Percentiles rank a stretch among this genome's conserved stretches.
These are phyloP conservation scores for Scaptomyza polygonia DNA, from an alignment of 2,888 invertebrate species.

Conservation along the genomic window DNA sequence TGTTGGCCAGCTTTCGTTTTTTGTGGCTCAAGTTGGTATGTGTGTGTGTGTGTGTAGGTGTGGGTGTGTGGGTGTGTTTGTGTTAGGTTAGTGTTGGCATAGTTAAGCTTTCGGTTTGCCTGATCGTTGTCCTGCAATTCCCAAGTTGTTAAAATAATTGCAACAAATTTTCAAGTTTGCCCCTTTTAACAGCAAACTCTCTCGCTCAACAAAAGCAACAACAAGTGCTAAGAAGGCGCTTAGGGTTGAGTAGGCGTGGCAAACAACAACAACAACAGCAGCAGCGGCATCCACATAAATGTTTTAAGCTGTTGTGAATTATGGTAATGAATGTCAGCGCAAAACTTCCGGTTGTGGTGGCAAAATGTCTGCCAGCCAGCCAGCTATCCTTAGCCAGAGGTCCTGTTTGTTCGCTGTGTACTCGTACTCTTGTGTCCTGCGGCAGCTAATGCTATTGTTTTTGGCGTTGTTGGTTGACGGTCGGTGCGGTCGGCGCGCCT, in stretches of 20 bases:
- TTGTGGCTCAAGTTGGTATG: conserved; percentile 33
- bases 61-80: background rate
- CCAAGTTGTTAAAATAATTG: conserved; percentile 71
- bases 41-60: conserved; percentile 6
- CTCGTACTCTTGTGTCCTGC: conserved; percentile 5
- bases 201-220: conserved; percentile 25
- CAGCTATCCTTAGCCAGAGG: too few species aligned
- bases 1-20: conserved; percentile 17
- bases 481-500: conserved; percentile 24
- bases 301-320: conserved; percentile 78
- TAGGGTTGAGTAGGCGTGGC: conserved; percentile 26
- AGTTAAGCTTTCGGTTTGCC: background rate
- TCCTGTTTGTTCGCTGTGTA: too few species aligned
- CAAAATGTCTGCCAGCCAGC: conserved; percentile 27
- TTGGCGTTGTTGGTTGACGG: background rate
- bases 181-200: conserved; percentile 5
- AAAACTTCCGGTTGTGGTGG: conserved; percentile 59
- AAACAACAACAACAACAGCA: too few species aligned
- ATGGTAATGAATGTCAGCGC: conserved; percentile 78
- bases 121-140: conserved; percentile 49
- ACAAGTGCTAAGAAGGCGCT: background rate
- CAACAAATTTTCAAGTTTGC: conserved; percentile 71
- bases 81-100: background rate
- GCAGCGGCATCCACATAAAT: conserved; percentile 62
- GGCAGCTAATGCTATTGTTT: conserved; percentile 27